Conservation (phyloP, 2,888 invertebrate species). For the Amphipoea oculea region DNA sequence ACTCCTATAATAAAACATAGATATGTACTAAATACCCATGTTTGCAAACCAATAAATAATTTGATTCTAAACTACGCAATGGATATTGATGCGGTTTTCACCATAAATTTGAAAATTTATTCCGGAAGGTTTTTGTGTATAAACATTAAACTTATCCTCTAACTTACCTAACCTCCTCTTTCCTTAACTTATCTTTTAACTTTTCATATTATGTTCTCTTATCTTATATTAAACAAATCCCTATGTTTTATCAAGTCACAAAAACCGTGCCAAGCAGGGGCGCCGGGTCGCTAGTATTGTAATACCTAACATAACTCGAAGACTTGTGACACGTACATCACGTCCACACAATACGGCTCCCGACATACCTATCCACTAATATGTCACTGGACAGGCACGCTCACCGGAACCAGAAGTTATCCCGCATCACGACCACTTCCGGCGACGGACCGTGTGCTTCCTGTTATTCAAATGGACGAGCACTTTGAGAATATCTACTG, state of each 20-base stretch:
- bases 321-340: conserved; percentile 15
- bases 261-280: background rate
- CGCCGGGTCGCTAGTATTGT: background rate
- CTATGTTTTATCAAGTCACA: background rate
- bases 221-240: background rate
- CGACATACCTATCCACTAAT: conserved; percentile 46
- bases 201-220: no score
- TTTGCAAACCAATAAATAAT: no score
- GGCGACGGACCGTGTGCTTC: conserved; percentile 70
- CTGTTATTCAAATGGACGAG: conserved; percentile 64
- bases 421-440: conserved; percentile 73
- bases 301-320: conserved; percentile 1
- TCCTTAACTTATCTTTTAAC: no score
- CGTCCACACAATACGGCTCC: conserved; percentile 42
- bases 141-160: background rate
- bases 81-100: no score
- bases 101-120: no score
- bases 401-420: conserved; percentile 75
- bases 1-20: no score
- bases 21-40: no score
- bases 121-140: no score
- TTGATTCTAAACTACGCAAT: no score
- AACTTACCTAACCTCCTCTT: no score
- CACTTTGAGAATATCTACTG: conserved; percentile 24
- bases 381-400: conserved; percentile 63